phyloP scores from a whole-genome alignment of 2,888 invertebrate species.

The Leptura quadrifasciata region DNA sequence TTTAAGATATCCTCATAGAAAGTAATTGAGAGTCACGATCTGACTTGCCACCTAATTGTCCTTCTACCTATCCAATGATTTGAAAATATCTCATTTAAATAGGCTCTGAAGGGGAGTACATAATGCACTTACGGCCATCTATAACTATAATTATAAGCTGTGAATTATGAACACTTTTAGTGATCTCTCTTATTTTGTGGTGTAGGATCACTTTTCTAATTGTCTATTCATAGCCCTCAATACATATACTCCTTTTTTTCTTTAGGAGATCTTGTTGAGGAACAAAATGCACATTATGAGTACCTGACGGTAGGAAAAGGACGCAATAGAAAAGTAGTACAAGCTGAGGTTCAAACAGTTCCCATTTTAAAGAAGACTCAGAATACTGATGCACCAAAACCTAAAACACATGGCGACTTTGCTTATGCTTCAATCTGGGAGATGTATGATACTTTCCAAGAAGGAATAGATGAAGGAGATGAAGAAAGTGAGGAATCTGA shows the following conservation, averaged over 20 bases:
- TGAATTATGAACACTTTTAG: too few relatives aligned
- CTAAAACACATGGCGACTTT: constrained; percentile 72
- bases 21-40: too few relatives aligned
- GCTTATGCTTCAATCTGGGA: constrained; percentile 86
- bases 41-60: too few relatives aligned
- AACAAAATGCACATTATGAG: constrained; percentile 81
- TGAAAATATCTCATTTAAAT: too few relatives aligned
- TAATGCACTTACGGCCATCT: too few relatives aligned
- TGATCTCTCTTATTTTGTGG: too few relatives aligned
- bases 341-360: constrained; percentile 84
- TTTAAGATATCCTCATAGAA: too few relatives aligned
- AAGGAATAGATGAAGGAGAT: constrained; percentile 68
- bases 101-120: too few relatives aligned
- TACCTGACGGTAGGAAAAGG: constrained; percentile 82
- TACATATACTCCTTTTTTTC: constrained; percentile 54
- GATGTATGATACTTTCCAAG: constrained; percentile 83
- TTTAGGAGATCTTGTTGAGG: constrained; percentile 73
- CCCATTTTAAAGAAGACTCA: constrained; percentile 79
- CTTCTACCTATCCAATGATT: too few relatives aligned
- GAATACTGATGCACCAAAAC: constrained; percentile 74
- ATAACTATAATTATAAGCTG: too few relatives aligned
- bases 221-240: neutral
- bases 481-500: constrained; percentile 59
- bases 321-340: constrained; percentile 79
- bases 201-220: neutral